Base-by-base conservation (phyloP, 2,888 invertebrate genomes). In the Leucophora obtusa region DNA sequence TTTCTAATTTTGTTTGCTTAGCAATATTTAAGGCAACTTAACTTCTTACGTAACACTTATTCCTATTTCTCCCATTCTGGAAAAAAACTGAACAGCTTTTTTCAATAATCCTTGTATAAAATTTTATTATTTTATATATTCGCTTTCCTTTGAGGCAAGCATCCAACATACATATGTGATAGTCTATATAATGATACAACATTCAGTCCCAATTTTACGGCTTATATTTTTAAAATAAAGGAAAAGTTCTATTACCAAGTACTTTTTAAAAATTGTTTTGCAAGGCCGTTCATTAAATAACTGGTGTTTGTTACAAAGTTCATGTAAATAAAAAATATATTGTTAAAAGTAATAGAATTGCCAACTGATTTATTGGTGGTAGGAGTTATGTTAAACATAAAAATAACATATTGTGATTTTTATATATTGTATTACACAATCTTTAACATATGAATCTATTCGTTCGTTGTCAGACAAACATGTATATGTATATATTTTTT, bases 1-100 rank as follows among this genome's bases (percentile, higher is more conserved):
- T 11, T 51, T 35, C n/a, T 59, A 51, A 70, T 59, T 59, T 59
- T 51, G 21, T 70, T 70, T 33, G 28, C 28, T 59, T 59, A 35
- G 33, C 11, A 14, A 51, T 17, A 15, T 59, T 33, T 56, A 43
- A 54, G 28, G 43, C 43, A n/a, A 47, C 43, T 47, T 47, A 47
- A 47, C n/a, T 2, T 47, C 1, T n/a, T n/a, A n/a, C n/a, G 0
- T n/a, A 47, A 2, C 6, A 47, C n/a, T 47, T n/a, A 2, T 6
- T n/a, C 28, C 24, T n/a, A n/a, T n/a, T n/a, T n/a, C n/a, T n/a
- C n/a, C n/a, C n/a, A n/a, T n/a, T n/a, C n/a, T n/a, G n/a, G n/a
- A n/a, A 54, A 21, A 14, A 24, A 11, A 6, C 1, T 43, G 6
- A 6, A 53, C 8, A 21, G 21, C 5, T 53, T 53, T 53, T 9